Conservation (phyloP, 2,888 invertebrate species). For the Meiosimyza decipiens region DNA sequence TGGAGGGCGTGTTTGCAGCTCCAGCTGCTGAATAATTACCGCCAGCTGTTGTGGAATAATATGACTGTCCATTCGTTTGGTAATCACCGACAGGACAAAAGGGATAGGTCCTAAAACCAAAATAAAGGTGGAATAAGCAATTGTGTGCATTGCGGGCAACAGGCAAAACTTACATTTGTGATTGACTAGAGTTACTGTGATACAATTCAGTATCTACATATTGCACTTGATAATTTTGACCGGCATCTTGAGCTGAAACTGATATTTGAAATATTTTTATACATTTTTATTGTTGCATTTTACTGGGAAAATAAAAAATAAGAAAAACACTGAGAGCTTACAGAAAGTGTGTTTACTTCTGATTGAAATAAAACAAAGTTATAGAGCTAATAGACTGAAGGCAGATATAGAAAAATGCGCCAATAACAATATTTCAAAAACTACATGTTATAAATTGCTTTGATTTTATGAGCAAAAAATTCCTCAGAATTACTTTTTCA, state of each 20-base stretch:
- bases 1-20: slow-evolving; percentile 62
- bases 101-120: slow-evolving; percentile 75
- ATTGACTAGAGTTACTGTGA: slow-evolving; percentile 72
- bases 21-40: slow-evolving; percentile 43
- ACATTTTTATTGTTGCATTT: too few relatives aligned
- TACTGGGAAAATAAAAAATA: slow-evolving; percentile 35
- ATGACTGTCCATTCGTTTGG: slow-evolving; percentile 70
- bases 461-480: too few relatives aligned
- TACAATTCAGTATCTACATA: slow-evolving; percentile 79
- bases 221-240: slow-evolving; percentile 75
- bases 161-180: slow-evolving; percentile 69
- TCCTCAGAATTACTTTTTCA: too few relatives aligned
- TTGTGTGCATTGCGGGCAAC: not conserved
- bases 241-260: slow-evolving; percentile 66
- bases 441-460: too few relatives aligned
- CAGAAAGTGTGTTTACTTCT: too few relatives aligned
- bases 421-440: too few relatives aligned
- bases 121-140: not conserved
- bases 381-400: too few relatives aligned
- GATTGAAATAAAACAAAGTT: too few relatives aligned
- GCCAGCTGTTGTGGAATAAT: slow-evolving; percentile 70
- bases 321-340: too few relatives aligned
- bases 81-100: slow-evolving; percentile 80
- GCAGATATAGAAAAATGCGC: too few relatives aligned
- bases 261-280: slow-evolving; percentile 1